Percentiles rank a stretch among this genome's conserved stretches.
These are phyloP conservation scores for Drosophila diplacantha DNA, from an alignment of 2,888 invertebrate species.

Conservation along the genomic window DNA sequence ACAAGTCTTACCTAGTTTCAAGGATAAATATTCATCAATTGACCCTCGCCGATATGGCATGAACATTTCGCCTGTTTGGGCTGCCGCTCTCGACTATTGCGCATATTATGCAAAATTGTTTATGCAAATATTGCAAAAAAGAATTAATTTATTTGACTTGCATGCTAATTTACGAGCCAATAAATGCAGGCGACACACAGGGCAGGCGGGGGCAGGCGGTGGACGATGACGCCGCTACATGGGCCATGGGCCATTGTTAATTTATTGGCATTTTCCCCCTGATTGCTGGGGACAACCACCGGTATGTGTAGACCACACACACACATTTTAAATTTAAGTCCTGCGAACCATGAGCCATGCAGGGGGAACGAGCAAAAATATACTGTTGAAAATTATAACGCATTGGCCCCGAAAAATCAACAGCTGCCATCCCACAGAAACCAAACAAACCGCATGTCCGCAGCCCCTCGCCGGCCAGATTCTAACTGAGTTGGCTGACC, in stretches of 20 bases:
- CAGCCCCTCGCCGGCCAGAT: slow-evolving; percentile 27
- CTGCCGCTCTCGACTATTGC: slow-evolving; percentile 51
- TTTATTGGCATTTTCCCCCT: slow-evolving; percentile 56
- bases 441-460: slow-evolving; percentile 68
- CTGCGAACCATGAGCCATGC: slow-evolving; percentile 34
- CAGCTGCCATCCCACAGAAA: slow-evolving; percentile 68
- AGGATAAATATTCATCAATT: slow-evolving; percentile 3
- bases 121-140: slow-evolving; percentile 74
- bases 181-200: slow-evolving; percentile 49
- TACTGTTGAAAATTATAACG: slow-evolving; percentile 64
- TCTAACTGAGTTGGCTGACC: slow-evolving; percentile 61
- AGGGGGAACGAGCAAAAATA: slow-evolving; percentile 14
- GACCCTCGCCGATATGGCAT: slow-evolving; percentile 36
- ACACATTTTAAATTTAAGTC: slow-evolving; percentile 66
- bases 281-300: slow-evolving; percentile 25
- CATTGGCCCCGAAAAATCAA: slow-evolving; percentile 68
- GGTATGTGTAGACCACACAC: slow-evolving; percentile 62
- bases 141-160: slow-evolving; percentile 72
- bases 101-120: slow-evolving; percentile 74
- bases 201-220: not conserved
- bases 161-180: slow-evolving; percentile 72
- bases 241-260: slow-evolving; percentile 61
- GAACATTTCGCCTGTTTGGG: slow-evolving; percentile 29
- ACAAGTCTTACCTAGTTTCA: not conserved
- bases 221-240: slow-evolving; percentile 7